A percentile compares a stretch with the other conserved stretches of the same genome.
These are phyloP conservation scores for Phrynosoma blainvillii DNA, from an alignment of 2,113 vertebrate species.

Conservation along the genomic window DNA sequence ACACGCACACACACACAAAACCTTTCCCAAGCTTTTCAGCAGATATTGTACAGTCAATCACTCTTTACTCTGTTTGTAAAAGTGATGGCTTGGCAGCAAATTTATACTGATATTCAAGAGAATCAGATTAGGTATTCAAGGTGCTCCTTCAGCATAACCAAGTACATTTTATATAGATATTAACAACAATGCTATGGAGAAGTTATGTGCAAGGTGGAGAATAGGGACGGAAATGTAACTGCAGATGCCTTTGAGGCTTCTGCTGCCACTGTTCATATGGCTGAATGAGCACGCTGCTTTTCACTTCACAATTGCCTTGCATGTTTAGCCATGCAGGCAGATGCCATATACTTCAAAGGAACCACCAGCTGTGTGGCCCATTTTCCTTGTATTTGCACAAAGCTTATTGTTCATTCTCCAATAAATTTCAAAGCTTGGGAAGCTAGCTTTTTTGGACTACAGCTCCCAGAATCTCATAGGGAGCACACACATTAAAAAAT, in stretches of 20 bases:
- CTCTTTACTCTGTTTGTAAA: not conserved
- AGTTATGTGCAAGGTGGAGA: not conserved
- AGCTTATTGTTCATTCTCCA: not conserved
- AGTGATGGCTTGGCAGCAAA: not conserved
- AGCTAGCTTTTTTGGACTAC: no score
- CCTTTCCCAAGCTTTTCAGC: no score
- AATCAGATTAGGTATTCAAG: not conserved
- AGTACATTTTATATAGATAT: not conserved
- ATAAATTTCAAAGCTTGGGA: no score
- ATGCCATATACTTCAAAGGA: not conserved
- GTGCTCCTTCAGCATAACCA: not conserved
- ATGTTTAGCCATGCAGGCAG: not conserved
- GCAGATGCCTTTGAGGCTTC: not conserved
- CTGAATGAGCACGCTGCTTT: not conserved
- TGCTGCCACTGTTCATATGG: not conserved
- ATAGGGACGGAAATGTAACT: not conserved
- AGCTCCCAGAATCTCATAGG: no score
- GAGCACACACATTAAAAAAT: no score
- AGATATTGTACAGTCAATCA: no score
- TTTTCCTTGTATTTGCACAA: not conserved
- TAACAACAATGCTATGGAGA: not conserved
- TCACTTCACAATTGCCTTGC: not conserved
- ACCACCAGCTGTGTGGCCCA: not conserved
- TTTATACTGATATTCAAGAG: not conserved
- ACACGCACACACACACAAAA: no score